Evolutionary conservation across 1,140 invertebrate genomes (phyloP).

Genomic region (Monochamus saltuarius): DNA sequence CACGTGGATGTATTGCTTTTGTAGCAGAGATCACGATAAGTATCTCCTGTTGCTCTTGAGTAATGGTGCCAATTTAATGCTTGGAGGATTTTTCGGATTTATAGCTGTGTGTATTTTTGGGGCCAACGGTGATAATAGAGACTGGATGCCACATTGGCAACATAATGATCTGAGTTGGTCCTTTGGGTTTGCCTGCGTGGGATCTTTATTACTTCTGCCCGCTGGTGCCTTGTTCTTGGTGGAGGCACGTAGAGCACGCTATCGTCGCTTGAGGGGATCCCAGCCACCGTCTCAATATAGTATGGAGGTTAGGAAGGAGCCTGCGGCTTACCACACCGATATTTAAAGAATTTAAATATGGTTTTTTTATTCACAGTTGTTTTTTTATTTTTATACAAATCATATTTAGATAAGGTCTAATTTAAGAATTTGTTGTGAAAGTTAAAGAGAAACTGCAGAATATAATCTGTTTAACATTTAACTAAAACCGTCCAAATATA

Average conservation of each 20-base stretch:
- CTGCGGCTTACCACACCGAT: slow-evolving; percentile 54
- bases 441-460: no score
- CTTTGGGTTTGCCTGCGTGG: slow-evolving; percentile 82
- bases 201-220: slow-evolving; percentile 70
- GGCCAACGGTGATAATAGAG: slow-evolving; percentile 81
- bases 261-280: slow-evolving; percentile 67
- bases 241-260: slow-evolving; percentile 74
- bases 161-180: slow-evolving; percentile 96
- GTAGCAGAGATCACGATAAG: slow-evolving; percentile 75
- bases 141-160: slow-evolving; percentile 97
- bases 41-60: slow-evolving; percentile 73
- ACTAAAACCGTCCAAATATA: no score
- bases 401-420: not conserved
- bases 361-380: no score
- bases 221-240: slow-evolving; percentile 77
- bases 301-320: slow-evolving; percentile 55
- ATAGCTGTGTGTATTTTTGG: slow-evolving; percentile 80
- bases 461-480: no score
- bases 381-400: no score
- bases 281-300: slow-evolving; percentile 60
- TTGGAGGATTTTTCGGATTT: slow-evolving; percentile 74
- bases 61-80: slow-evolving; percentile 69
- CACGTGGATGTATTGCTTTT: slow-evolving; percentile 71
- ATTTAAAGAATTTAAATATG: slow-evolving; percentile 50
- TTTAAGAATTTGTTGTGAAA: not conserved